Evolutionary conservation across 2,888 invertebrate genomes (phyloP), one percentile per base, ranked within the genome.

Genomic region (Imbricaverruca yamaguchii): DNA sequence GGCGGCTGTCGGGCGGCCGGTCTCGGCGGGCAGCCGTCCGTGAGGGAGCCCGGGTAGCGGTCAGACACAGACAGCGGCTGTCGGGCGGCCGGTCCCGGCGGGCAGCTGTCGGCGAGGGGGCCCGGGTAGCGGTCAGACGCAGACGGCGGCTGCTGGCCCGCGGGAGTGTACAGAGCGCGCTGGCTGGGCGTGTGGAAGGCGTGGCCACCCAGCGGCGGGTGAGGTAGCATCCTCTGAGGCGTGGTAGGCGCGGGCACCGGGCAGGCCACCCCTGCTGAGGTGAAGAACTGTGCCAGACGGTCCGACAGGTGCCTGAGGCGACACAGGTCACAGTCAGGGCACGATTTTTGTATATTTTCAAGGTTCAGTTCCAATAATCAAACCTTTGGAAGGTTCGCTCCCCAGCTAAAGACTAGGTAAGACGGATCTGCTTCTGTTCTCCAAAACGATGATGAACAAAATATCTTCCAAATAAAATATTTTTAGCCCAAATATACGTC

Each of bases 41-140:
- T 65, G 65, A 65, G n/a, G 23, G 65, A 65, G 65, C 65, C 65
- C n/a, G 65, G 65, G 65, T 65, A 65, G 23, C 65, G 65, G 23
- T 65, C 65, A 6, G 65, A n/a, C 23, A 65, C 39, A 39, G 39
- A 4, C 39, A 4, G 39, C 39, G 39, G 39, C 39, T 39, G 39
- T 39, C 39, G 1, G 39, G 2, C 39, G 39, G 39, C 39, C 39
- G 39, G 39, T 39, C 39, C 39, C 39, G 39, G 39, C 4, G 39
- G 39, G 4, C 39, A 39, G 39, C 39, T 4, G 39, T 39, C 39
- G 39, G 39, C 4, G 39, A 39, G 39, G 39, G 39, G 4, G 39
- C 39, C 39, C 39, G 39, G 39, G 39, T 39, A 39, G 39, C 39
- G 39, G 61, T 18, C 18, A 61, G 61, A 15, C 9, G 1, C 63